Conservation (phyloP, 2,797 vertebrate genomes). For the Schizopygopsis malacanthus region DNA sequence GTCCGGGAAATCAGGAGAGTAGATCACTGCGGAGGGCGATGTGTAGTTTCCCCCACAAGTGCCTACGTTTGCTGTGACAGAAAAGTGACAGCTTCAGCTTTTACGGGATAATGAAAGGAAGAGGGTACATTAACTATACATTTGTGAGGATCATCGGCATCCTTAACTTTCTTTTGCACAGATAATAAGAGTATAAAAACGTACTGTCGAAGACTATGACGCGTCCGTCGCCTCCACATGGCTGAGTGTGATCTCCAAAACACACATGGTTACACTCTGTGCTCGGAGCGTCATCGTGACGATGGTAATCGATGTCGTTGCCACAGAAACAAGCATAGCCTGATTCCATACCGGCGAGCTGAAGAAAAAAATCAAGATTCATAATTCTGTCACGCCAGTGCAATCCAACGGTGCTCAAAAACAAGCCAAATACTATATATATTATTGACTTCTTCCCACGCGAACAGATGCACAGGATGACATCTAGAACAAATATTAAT, state of each 20-base stretch:
- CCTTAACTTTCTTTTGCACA: background rate
- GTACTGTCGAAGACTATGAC: slow-evolving; percentile 97
- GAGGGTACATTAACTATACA: background rate
- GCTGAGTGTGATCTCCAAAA: slow-evolving; percentile 97
- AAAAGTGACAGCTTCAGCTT: slow-evolving; percentile 35
- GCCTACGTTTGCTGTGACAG: slow-evolving; percentile 86
- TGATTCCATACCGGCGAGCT: slow-evolving; percentile 97
- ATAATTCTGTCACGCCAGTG: slow-evolving; percentile 49
- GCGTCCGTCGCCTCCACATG: slow-evolving; percentile 94
- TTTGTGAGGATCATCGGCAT: background rate
- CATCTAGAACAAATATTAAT: slow-evolving; percentile 29
- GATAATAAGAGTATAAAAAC: slow-evolving; percentile 61
- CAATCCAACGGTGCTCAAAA: background rate
- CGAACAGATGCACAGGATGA: slow-evolving; percentile 22
- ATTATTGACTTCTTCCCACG: slow-evolving; percentile 12
- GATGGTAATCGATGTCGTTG: slow-evolving; percentile 89
- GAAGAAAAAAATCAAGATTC: slow-evolving; percentile 56
- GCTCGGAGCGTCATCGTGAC: slow-evolving; percentile 86
- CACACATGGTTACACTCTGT: slow-evolving; percentile 96
- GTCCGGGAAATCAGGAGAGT: slow-evolving; percentile 96
- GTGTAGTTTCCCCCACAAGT: slow-evolving; percentile 95
- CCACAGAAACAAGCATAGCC: slow-evolving; percentile 98
- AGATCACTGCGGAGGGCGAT: slow-evolving; percentile 86
- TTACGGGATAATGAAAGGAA: background rate
- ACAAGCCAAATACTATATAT: background rate